Conservation (phyloP, 2,113 vertebrate species). For the Eudyptes chrysolophus region DNA sequence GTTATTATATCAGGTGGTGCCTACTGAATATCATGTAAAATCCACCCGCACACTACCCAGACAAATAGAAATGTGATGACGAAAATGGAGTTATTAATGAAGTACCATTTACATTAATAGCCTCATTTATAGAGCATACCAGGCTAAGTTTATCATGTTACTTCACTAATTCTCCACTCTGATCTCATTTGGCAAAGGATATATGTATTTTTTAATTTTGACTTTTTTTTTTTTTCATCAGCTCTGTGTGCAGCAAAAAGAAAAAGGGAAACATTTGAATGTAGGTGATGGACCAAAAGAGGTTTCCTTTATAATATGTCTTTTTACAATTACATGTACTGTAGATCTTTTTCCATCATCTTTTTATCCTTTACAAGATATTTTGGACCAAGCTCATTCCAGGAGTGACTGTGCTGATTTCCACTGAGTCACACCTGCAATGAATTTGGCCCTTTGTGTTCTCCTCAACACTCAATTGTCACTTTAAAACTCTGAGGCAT, state of each 20-base stretch:
- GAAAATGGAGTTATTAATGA: conserved; percentile 49
- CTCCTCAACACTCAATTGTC: conserved; percentile 33
- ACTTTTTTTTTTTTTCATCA: neutral
- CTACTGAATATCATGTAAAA: neutral
- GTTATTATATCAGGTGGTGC: neutral
- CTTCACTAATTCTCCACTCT: neutral
- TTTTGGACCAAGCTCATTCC: neutral
- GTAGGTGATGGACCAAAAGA: neutral
- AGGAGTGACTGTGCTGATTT: neutral
- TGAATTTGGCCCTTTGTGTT: neutral
- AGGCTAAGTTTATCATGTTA: neutral
- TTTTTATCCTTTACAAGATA: neutral
- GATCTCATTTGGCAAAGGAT: neutral
- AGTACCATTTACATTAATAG: conserved; percentile 40
- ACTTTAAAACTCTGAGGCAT: conserved; percentile 39
- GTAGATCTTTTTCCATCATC: neutral
- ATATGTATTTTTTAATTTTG: neutral
- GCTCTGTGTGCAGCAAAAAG: neutral
- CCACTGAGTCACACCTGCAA: neutral
- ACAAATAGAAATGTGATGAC: conserved; percentile 26
- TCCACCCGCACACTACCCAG: neutral
- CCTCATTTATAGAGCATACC: neutral
- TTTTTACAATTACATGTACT: neutral
- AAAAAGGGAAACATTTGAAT: neutral
- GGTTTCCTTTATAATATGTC: neutral